phyloP scores from a whole-genome alignment of 2,113 vertebrate species.

The Scatophagus argus region DNA sequence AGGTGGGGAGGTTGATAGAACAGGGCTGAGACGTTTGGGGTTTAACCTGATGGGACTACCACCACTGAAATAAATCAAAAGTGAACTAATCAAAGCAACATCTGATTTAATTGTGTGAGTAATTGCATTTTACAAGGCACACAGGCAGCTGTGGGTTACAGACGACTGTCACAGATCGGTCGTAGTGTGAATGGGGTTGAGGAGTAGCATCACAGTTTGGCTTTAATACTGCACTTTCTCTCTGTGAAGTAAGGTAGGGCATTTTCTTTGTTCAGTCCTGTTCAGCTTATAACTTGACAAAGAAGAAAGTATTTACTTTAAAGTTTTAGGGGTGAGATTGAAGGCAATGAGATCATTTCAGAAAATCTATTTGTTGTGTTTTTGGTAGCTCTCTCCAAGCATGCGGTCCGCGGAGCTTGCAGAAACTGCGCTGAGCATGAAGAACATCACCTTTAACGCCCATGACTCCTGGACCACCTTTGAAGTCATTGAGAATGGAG shows the following conservation, averaged over 20 bases:
- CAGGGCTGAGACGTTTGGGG: conserved; percentile 57
- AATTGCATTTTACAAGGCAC: conserved; percentile 72
- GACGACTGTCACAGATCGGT: conserved; percentile 37
- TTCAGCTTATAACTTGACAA: conserved; percentile 24
- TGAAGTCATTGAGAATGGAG: conserved; percentile 97
- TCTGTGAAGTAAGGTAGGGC: conserved; percentile 27
- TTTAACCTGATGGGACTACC: conserved; percentile 77
- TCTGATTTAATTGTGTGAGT: conserved; percentile 82
- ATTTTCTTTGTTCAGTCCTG: conserved; percentile 10
- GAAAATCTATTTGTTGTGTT: not conserved
- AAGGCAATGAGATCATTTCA: conserved; percentile 19
- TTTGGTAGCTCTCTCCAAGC: conserved; percentile 90
- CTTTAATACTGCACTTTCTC: conserved; percentile 28
- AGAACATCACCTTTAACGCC: conserved; percentile 81
- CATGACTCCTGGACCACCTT: conserved; percentile 91
- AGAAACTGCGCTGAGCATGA: conserved; percentile 88
- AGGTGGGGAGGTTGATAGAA: conserved; percentile 66
- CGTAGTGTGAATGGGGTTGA: conserved; percentile 18
- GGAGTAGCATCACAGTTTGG: conserved; percentile 34
- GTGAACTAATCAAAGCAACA: conserved; percentile 78
- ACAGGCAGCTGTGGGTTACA: conserved; percentile 60
- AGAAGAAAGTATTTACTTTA: conserved; percentile 26
- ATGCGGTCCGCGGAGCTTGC: conserved; percentile 91
- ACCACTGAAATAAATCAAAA: conserved; percentile 76
- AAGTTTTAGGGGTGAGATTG: not conserved